These are phyloP conservation scores for Caenorhabditis imperialis DNA, from an alignment of 2,888 invertebrate species.

Conservation along the genomic window DNA sequence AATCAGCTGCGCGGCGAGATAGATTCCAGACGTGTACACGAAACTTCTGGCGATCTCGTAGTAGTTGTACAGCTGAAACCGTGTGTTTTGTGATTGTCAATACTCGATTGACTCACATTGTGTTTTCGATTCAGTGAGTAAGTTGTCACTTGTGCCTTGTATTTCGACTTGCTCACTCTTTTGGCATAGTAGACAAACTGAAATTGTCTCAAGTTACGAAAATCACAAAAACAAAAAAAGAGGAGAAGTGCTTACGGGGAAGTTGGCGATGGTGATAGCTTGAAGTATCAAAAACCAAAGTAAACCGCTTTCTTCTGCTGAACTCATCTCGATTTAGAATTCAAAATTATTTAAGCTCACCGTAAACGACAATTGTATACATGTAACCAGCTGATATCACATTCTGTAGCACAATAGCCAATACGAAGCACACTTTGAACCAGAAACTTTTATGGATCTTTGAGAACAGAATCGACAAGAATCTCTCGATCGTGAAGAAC, in stretches of 20 bases:
- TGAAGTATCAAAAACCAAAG: slow-evolving; percentile 29
- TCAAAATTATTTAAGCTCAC: not conserved
- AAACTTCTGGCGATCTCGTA: slow-evolving; percentile 42
- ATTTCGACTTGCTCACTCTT: slow-evolving; percentile 25
- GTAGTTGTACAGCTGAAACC: slow-evolving; percentile 36
- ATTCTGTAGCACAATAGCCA: slow-evolving; percentile 3
- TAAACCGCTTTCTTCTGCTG: slow-evolving; percentile 6
- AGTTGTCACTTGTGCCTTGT: slow-evolving; percentile 27
- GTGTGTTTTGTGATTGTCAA: not conserved
- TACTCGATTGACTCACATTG: slow-evolving; percentile 22
- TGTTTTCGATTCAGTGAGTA: slow-evolving; percentile 41
- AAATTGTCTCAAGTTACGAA: no score
- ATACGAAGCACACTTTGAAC: slow-evolving; percentile 16
- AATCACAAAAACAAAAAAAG: not conserved
- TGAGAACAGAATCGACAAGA: slow-evolving; percentile 20
- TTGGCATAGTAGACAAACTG: slow-evolving; percentile 37
- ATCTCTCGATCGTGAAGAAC: slow-evolving; percentile 35
- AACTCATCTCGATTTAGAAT: not conserved
- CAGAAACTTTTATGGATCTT: not conserved
- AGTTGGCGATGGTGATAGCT: slow-evolving; percentile 12
- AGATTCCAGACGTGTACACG: slow-evolving; percentile 22
- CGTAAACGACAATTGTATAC: slow-evolving; percentile 3
- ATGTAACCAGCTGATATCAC: slow-evolving; percentile 6
- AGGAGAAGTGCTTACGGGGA: slow-evolving; percentile 16
- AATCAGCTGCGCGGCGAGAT: slow-evolving; percentile 19